A percentile compares a stretch with the other conserved stretches of the same genome.
Conservation (phyloP, 2,888 invertebrate species). For the Dioctria linearis region DNA sequence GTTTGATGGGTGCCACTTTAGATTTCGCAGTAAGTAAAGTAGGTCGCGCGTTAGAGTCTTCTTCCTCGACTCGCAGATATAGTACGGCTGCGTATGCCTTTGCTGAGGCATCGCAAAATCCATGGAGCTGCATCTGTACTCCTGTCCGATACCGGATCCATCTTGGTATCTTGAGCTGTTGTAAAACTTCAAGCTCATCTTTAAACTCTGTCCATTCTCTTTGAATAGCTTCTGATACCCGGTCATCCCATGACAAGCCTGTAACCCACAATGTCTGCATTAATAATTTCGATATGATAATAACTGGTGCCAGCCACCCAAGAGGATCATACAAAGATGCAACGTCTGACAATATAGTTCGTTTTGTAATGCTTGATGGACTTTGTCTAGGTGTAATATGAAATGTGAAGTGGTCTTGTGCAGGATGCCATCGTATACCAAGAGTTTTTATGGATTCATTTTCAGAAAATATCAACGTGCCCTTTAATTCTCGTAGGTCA, state of each 20-base stretch:
- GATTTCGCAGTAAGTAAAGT: no score
- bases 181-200: no score
- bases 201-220: no score
- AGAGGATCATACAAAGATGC: background rate
- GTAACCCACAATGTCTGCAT: background rate
- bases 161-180: no score
- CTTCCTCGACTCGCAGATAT: no score
- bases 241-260: background rate
- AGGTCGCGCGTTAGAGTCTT: no score
- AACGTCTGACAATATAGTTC: background rate
- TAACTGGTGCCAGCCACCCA: background rate
- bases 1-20: no score
- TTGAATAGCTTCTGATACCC: no score
- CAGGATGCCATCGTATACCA: background rate
- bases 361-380: background rate
- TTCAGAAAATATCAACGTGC: background rate
- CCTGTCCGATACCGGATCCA: no score
- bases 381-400: background rate
- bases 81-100: no score
- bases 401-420: background rate
- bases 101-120: no score
- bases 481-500: conserved; percentile 4
- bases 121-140: no score
- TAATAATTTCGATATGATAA: background rate
- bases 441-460: background rate